Evolutionary conservation across 2,888 invertebrate species (phyloP).

Genomic region (Panopea generosa): DNA sequence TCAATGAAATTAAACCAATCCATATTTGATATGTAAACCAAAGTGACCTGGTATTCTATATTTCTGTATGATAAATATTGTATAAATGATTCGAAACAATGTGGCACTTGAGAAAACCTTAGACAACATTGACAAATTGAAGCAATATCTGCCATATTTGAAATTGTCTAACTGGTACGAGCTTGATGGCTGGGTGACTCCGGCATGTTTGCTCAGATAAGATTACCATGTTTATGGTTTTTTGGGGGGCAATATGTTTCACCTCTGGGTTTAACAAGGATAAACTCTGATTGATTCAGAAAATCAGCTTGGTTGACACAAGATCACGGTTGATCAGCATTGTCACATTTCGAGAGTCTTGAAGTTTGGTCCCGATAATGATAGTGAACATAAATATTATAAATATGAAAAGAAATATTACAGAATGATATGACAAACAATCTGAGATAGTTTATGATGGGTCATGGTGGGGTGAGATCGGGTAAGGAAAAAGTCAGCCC

Average conservation of each 20-base stretch:
- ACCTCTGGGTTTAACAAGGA: background rate
- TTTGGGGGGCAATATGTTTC: conserved; percentile 23
- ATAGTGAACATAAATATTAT: too few species aligned
- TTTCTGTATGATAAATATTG: background rate
- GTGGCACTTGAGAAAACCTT: background rate
- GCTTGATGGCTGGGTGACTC: conserved; percentile 5
- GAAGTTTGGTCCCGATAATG: too few species aligned
- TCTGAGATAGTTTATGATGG: too few species aligned
- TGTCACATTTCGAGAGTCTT: too few species aligned
- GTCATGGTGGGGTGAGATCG: too few species aligned
- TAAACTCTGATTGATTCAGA: too few species aligned
- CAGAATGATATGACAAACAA: too few species aligned
- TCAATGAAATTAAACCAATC: conserved; percentile 1
- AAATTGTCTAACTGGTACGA: background rate
- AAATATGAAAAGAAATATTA: too few species aligned
- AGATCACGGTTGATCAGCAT: too few species aligned
- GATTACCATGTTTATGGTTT: conserved; percentile 4
- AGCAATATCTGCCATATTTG: background rate
- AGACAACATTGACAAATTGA: background rate
- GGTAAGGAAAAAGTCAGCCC: too few species aligned
- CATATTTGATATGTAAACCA: background rate
- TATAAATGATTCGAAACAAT: background rate
- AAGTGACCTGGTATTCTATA: too few species aligned
- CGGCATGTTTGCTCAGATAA: conserved; percentile 28
- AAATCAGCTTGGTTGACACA: too few species aligned